These are phyloP conservation scores for Poeciliopsis gracilis DNA, from an alignment of 2,797 vertebrate species.

Conservation along the genomic window DNA sequence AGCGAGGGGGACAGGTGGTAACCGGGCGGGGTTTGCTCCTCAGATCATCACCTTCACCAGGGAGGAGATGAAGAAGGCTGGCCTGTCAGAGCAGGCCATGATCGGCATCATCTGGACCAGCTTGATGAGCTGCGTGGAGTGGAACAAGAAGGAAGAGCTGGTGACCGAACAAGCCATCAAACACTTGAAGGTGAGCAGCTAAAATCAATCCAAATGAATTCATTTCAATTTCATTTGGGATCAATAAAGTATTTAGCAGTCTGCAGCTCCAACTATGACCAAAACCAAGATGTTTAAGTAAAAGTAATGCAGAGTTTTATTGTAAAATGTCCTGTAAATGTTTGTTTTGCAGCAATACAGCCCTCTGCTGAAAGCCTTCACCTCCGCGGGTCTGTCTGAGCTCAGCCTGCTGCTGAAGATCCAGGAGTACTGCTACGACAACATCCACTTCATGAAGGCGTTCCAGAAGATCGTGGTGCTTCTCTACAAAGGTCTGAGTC, in stretches of 20 bases:
- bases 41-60: constrained; percentile 89
- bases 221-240: too few relatives aligned
- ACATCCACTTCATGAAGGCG: constrained; percentile 97
- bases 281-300: not conserved
- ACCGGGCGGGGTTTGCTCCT: not conserved
- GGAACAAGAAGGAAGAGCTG: constrained; percentile 97
- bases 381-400: constrained; percentile 92
- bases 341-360: constrained; percentile 87
- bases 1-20: not conserved
- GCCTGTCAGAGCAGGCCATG: constrained; percentile 91
- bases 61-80: constrained; percentile 94
- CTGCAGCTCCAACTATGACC: not conserved
- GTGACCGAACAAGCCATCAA: constrained; percentile 98
- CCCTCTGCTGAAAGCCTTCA: constrained; percentile 92
- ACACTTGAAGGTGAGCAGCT: constrained; percentile 89
- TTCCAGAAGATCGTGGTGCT: constrained; percentile 97
- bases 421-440: constrained; percentile 95
- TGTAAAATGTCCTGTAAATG: not conserved
- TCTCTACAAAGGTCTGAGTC: constrained; percentile 88
- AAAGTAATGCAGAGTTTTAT: not conserved
- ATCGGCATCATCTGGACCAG: constrained; percentile 91
- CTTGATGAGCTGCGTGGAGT: constrained; percentile 94
- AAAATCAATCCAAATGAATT: too few relatives aligned
- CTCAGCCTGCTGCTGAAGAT: constrained; percentile 92
- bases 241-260: too few relatives aligned